Conservation (phyloP, 1,140 invertebrate genomes). For the Pachypeltis micranthus region DNA sequence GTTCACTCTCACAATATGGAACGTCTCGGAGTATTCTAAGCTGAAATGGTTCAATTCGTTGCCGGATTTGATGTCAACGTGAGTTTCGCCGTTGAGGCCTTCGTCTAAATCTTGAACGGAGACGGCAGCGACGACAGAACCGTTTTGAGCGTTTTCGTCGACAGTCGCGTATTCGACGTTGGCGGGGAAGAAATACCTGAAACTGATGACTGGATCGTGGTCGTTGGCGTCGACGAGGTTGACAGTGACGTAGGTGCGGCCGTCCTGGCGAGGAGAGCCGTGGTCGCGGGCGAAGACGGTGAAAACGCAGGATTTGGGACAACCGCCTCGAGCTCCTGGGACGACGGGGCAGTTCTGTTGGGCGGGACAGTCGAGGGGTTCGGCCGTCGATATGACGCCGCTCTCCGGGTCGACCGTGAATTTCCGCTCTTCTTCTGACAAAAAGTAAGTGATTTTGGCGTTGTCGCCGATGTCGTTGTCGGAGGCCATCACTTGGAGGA, state of each 20-base stretch:
- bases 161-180: slow-evolving; percentile 76
- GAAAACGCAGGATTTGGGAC: slow-evolving; percentile 83
- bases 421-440: slow-evolving; percentile 70
- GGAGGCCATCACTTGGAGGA: slow-evolving; percentile 79
- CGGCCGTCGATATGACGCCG: slow-evolving; percentile 69
- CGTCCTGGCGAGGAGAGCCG: slow-evolving; percentile 77
- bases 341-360: slow-evolving; percentile 39
- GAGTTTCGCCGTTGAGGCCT: slow-evolving; percentile 78
- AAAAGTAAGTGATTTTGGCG: slow-evolving; percentile 79
- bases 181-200: slow-evolving; percentile 76
- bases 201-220: slow-evolving; percentile 84
- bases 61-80: slow-evolving; percentile 67
- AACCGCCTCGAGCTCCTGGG: slow-evolving; percentile 39
- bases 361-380: slow-evolving; percentile 64
- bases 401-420: slow-evolving; percentile 81
- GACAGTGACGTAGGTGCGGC: slow-evolving; percentile 86
- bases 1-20: slow-evolving; percentile 84
- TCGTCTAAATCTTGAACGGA: slow-evolving; percentile 82
- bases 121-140: slow-evolving; percentile 84
- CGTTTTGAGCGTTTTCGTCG: slow-evolving; percentile 82
- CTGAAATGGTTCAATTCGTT: slow-evolving; percentile 85
- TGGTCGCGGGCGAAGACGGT: slow-evolving; percentile 88
- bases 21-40: slow-evolving; percentile 66
- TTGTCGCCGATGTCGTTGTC: slow-evolving; percentile 88
- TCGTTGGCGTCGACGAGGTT: slow-evolving; percentile 79